Percentiles rank a stretch among this genome's conserved stretches.
phyloP scores from a whole-genome alignment of 1,140 invertebrate species.

The Periplaneta americana region DNA sequence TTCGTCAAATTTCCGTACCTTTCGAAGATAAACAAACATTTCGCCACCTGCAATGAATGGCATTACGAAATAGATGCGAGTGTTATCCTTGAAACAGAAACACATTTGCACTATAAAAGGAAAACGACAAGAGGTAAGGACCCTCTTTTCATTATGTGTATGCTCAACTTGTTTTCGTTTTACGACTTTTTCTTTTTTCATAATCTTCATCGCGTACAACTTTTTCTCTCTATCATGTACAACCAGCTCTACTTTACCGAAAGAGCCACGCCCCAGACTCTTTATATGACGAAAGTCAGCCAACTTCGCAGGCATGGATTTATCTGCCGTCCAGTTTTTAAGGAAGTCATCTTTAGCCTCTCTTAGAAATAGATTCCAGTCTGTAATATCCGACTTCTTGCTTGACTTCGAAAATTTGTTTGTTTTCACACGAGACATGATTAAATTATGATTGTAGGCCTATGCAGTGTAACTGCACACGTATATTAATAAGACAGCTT shows the following conservation, averaged over 20 bases:
- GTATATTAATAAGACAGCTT: too few species aligned
- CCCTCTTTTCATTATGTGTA: conserved; percentile 79
- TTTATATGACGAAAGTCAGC: conserved; percentile 65
- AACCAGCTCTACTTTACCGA: conserved; percentile 65
- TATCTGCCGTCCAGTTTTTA: too few species aligned
- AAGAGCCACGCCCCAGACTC: conserved; percentile 63
- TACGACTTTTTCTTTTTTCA: conserved; percentile 82
- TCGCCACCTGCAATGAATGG: conserved; percentile 79
- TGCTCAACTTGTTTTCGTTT: conserved; percentile 82
- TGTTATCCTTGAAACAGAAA: conserved; percentile 81
- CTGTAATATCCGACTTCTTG: too few species aligned
- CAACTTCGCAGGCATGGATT: too few species aligned
- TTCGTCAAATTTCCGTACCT: conserved; percentile 71
- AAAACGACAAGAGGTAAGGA: conserved; percentile 73
- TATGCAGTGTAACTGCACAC: too few species aligned
- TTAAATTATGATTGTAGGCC: too few species aligned
- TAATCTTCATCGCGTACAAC: conserved; percentile 81
- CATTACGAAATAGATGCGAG: conserved; percentile 74
- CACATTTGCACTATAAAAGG: conserved; percentile 80
- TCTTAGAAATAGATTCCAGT: too few species aligned
- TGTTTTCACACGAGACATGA: too few species aligned
- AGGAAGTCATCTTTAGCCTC: too few species aligned
- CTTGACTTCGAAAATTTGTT: too few species aligned
- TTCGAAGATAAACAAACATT: conserved; percentile 72
- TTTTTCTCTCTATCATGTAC: neutral